phyloP scores from a whole-genome alignment of 1,140 invertebrate genomes.

The Physella acuta region DNA sequence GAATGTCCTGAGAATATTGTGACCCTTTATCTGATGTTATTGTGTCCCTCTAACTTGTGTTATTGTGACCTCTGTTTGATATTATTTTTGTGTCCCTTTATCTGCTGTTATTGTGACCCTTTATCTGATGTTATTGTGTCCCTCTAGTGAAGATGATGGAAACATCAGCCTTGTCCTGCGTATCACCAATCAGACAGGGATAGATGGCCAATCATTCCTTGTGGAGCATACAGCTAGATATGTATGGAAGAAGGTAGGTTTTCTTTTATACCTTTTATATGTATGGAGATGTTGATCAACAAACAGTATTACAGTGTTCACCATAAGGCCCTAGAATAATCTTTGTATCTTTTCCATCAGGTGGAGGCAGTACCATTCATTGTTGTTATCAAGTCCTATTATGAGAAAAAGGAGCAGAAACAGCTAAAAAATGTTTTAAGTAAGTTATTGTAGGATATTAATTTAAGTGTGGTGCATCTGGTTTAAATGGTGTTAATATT shows the following conservation, averaged over 20 bases:
- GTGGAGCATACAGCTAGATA: slow-evolving; percentile 44
- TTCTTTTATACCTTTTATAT: too few relatives aligned
- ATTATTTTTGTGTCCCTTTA: too few relatives aligned
- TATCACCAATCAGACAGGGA: slow-evolving; percentile 33
- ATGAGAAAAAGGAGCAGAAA: slow-evolving; percentile 32
- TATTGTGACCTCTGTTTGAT: too few relatives aligned
- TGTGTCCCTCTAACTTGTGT: too few relatives aligned
- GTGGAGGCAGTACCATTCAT: slow-evolving; percentile 50
- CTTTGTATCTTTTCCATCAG: slow-evolving; percentile 34
- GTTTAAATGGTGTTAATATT: too few relatives aligned
- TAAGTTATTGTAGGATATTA: slow-evolving; percentile 27
- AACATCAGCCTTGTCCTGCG: slow-evolving; percentile 37
- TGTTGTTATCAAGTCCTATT: slow-evolving; percentile 47
- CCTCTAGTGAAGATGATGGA: slow-evolving; percentile 41
- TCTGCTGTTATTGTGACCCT: too few relatives aligned
- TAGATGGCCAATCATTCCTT: slow-evolving; percentile 27
- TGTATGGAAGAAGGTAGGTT: slow-evolving; percentile 51
- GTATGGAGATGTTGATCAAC: too few relatives aligned
- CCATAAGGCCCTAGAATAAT: too few relatives aligned
- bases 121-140: too few relatives aligned
- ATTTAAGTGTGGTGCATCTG: background rate
- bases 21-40: too few relatives aligned
- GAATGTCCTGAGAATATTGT: too few relatives aligned
- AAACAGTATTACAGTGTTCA: too few relatives aligned
- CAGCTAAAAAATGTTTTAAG: slow-evolving; percentile 44